These are phyloP conservation scores for Siniperca chuatsi DNA, from an alignment of 2,113 vertebrate genomes.

Conservation along the genomic window DNA sequence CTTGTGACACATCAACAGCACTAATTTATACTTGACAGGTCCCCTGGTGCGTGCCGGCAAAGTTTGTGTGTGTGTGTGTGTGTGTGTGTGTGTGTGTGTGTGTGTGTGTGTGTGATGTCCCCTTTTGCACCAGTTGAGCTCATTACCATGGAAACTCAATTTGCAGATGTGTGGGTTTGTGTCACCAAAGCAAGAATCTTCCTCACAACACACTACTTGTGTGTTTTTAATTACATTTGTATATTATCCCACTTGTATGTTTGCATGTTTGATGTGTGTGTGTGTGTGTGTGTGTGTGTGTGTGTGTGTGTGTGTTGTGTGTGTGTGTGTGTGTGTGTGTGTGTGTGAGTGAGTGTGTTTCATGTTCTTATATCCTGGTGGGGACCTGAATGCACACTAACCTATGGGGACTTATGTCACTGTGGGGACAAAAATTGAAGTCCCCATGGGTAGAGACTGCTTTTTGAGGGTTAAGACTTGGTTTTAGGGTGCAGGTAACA, in stretches of 20 bases:
- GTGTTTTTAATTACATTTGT: slow-evolving; percentile 43
- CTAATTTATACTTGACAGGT: slow-evolving; percentile 83
- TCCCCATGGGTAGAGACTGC: no score
- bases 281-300: slow-evolving; percentile 10
- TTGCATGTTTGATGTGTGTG: not conserved
- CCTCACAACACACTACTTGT: slow-evolving; percentile 31
- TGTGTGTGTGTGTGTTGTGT: slow-evolving; percentile 16
- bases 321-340: slow-evolving; percentile 23
- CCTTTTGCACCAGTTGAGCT: slow-evolving; percentile 76
- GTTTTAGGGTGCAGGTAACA: no score
- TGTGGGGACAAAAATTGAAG: no score
- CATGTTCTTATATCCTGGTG: slow-evolving; percentile 4
- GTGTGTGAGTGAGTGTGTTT: slow-evolving; percentile 41
- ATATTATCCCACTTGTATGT: not conserved
- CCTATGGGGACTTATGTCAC: no score
- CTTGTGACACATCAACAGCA: slow-evolving; percentile 79
- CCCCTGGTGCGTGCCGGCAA: slow-evolving; percentile 72
- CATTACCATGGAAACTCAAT: slow-evolving; percentile 79
- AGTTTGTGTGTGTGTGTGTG: slow-evolving; percentile 42
- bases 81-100: slow-evolving; percentile 21
- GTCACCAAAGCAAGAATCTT: slow-evolving; percentile 43
- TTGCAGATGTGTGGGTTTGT: slow-evolving; percentile 54
- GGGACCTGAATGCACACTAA: no score
- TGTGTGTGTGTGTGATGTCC: slow-evolving; percentile 31
- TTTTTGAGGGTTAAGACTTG: no score